Evolutionary conservation across 2,113 vertebrate genomes (phyloP).

Genomic region (Podocnemis expansa): DNA sequence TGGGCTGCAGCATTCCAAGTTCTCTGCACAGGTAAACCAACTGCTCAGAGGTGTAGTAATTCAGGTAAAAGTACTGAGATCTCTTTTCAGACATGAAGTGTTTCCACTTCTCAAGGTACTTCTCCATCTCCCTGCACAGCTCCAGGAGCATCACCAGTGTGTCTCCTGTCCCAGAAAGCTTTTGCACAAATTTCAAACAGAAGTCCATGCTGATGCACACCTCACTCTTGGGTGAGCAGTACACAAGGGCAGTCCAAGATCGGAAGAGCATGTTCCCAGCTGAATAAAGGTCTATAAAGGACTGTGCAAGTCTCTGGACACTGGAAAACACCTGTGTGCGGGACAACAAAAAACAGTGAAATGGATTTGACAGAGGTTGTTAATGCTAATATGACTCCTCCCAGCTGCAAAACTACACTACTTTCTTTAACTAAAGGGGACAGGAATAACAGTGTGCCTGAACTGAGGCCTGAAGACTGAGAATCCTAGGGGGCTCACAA

Average conservation of each 20-base stretch:
- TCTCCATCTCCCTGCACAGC: slow-evolving; percentile 90
- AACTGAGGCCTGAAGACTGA: background rate
- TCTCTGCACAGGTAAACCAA: slow-evolving; percentile 87
- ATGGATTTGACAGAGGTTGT: background rate
- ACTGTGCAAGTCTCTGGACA: slow-evolving; percentile 85
- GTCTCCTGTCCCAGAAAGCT: slow-evolving; percentile 75
- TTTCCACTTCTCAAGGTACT: slow-evolving; percentile 85
- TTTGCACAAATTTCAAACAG: slow-evolving; percentile 52
- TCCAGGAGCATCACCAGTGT: slow-evolving; percentile 78
- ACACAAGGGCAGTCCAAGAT: slow-evolving; percentile 83
- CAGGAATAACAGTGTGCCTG: background rate
- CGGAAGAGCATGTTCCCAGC: slow-evolving; percentile 93
- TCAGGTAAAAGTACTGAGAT: slow-evolving; percentile 85
- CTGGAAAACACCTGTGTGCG: slow-evolving; percentile 85
- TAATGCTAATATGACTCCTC: background rate
- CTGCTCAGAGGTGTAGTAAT: slow-evolving; percentile 93
- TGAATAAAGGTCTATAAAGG: slow-evolving; percentile 87
- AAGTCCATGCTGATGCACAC: slow-evolving; percentile 84
- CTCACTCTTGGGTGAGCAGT: slow-evolving; percentile 67
- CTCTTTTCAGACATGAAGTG: slow-evolving; percentile 83
- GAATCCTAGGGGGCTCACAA: background rate
- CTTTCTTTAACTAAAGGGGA: background rate
- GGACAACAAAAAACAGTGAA: background rate
- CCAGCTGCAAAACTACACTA: background rate
- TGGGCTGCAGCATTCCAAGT: slow-evolving; percentile 62